Evolutionary conservation across 2,797 vertebrate species (phyloP).

Genomic region (Micromesistius poutassou): DNA sequence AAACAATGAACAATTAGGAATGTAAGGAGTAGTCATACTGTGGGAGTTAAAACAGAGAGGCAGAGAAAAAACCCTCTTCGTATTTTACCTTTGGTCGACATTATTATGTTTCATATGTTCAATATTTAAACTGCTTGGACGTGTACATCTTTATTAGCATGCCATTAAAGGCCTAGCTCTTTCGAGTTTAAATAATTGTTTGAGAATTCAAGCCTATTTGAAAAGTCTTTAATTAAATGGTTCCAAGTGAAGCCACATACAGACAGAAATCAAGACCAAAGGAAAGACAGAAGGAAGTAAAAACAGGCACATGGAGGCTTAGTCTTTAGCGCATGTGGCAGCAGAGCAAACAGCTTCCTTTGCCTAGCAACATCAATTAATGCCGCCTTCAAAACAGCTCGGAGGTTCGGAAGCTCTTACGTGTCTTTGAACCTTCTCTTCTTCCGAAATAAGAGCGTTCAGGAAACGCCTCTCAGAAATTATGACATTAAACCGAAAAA

Average conservation of each 20-base stretch:
- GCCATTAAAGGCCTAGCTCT: background rate
- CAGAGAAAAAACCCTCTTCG: background rate
- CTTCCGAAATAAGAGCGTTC: too few relatives aligned
- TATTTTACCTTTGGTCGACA: background rate
- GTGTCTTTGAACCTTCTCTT: too few relatives aligned
- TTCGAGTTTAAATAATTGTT: background rate
- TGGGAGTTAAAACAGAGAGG: background rate
- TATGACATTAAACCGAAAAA: too few relatives aligned
- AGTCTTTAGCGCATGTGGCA: conserved; percentile 41
- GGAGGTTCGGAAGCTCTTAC: too few relatives aligned
- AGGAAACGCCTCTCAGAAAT: too few relatives aligned
- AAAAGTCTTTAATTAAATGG: background rate
- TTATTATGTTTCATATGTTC: background rate
- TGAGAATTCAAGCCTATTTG: background rate
- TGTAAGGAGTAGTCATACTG: background rate
- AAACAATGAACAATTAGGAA: background rate
- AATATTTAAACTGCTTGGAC: background rate
- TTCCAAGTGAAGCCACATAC: background rate
- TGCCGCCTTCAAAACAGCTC: too few relatives aligned
- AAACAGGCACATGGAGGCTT: conserved; percentile 13
- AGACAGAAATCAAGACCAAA: background rate
- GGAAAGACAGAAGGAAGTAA: background rate
- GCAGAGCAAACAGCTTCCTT: conserved; percentile 70
- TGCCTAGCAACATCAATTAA: conserved; percentile 77
- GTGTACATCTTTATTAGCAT: background rate